Evolutionary conservation across 2,888 invertebrate species (phyloP).

Genomic region (Schrankia costaestrigalis): DNA sequence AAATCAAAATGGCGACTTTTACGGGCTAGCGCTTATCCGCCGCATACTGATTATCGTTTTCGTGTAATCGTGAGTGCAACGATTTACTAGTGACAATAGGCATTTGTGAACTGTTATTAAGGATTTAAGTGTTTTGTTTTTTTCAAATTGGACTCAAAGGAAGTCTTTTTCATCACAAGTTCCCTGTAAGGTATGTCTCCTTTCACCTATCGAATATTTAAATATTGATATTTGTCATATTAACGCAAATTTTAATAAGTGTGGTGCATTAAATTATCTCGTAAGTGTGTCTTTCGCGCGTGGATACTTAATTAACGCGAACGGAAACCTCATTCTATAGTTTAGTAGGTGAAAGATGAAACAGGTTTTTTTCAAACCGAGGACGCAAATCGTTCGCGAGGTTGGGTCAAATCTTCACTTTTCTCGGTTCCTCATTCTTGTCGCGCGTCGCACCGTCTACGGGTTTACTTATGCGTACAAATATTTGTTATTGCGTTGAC

Average conservation of each 20-base stretch:
- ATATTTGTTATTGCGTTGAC: slow-evolving; percentile 35
- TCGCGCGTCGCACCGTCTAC: slow-evolving; percentile 38
- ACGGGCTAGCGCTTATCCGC: slow-evolving; percentile 72
- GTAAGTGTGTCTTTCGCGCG: slow-evolving; percentile 23
- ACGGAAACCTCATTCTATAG: slow-evolving; percentile 59
- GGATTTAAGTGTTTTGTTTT: slow-evolving; percentile 54
- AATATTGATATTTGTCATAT: slow-evolving; percentile 45
- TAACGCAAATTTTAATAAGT: slow-evolving; percentile 28
- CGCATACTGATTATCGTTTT: slow-evolving; percentile 60
- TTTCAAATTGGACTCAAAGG: slow-evolving; percentile 36
- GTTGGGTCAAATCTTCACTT: slow-evolving; percentile 56
- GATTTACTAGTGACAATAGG: slow-evolving; percentile 57
- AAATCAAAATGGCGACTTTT: slow-evolving; percentile 80
- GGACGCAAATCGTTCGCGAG: slow-evolving; percentile 44
- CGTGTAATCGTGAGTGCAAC: slow-evolving; percentile 51
- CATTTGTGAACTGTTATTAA: slow-evolving; percentile 57
- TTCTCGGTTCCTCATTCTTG: slow-evolving; percentile 52
- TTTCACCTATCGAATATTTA: slow-evolving; percentile 73
- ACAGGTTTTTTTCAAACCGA: slow-evolving; percentile 61
- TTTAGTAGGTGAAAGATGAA: slow-evolving; percentile 66
- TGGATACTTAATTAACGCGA: slow-evolving; percentile 35
- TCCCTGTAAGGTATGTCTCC: slow-evolving; percentile 69
- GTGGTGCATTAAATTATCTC: slow-evolving; percentile 14
- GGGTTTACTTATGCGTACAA: slow-evolving; percentile 29
- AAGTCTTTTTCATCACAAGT: slow-evolving; percentile 38